Evolutionary conservation across 1,140 invertebrate genomes (phyloP).

Genomic region (Musca vetustissima): DNA sequence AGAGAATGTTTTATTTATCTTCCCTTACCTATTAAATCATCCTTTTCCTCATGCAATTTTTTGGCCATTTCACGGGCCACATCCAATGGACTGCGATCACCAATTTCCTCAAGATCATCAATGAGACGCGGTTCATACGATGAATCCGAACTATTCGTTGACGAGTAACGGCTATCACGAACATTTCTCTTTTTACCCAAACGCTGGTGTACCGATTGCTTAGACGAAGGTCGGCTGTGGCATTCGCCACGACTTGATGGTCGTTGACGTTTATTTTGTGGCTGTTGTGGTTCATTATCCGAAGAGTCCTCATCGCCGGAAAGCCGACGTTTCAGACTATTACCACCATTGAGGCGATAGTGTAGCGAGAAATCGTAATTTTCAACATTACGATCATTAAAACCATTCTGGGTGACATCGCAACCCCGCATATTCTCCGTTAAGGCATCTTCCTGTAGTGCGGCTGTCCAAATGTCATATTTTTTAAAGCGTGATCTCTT

Average conservation of each 20-base stretch:
- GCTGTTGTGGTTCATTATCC: conserved; percentile 39
- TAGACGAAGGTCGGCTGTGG: conserved; percentile 29
- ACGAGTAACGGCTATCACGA: conserved; percentile 35
- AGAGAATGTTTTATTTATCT: too few species aligned
- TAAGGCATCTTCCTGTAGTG: conserved; percentile 64
- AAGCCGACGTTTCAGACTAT: conserved; percentile 49
- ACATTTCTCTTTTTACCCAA: background rate
- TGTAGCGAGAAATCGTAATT: conserved; percentile 60
- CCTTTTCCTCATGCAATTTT: conserved; percentile 71
- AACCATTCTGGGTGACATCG: conserved; percentile 59
- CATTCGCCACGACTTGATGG: conserved; percentile 26
- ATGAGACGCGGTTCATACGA: conserved; percentile 50
- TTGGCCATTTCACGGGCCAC: conserved; percentile 70
- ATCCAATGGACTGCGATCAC: conserved; percentile 58
- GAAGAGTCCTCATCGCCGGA: conserved; percentile 36
- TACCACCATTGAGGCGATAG: conserved; percentile 43
- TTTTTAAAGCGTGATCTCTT: conserved; percentile 56
- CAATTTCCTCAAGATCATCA: conserved; percentile 55
- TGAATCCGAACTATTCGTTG: conserved; percentile 46
- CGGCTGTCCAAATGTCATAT: conserved; percentile 66
- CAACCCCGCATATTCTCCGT: conserved; percentile 62
- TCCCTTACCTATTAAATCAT: conserved; percentile 68
- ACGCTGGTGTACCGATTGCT: conserved; percentile 30
- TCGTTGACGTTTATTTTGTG: conserved; percentile 41
- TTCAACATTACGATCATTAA: conserved; percentile 62